Evolutionary conservation across 2,797 vertebrate genomes (phyloP).

Genomic region (Darevskia nairensis): DNA sequence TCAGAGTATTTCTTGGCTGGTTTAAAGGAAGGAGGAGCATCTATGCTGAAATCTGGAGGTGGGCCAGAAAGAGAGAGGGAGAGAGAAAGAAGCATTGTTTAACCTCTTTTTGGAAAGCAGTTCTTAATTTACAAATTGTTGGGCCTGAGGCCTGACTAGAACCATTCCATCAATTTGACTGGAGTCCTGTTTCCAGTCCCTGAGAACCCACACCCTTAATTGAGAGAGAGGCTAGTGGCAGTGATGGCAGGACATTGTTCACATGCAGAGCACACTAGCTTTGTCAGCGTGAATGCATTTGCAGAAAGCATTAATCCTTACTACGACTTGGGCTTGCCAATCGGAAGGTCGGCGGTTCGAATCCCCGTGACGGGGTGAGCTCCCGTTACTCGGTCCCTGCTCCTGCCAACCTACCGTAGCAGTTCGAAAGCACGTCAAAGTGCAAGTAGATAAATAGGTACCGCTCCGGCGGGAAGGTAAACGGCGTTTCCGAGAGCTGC

Average conservation of each 20-base stretch:
- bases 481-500: no score
- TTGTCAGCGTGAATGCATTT: background rate
- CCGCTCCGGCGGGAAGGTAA: no score
- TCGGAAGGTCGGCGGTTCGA: no score
- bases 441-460: no score
- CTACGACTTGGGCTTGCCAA: no score
- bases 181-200: background rate
- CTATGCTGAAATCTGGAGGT: conserved; percentile 90
- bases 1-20: conserved; percentile 98
- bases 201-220: background rate
- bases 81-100: background rate
- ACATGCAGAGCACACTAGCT: background rate
- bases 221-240: background rate
- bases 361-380: no score
- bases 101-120: background rate
- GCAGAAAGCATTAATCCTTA: background rate
- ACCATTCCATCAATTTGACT: no score
- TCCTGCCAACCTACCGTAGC: no score
- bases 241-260: background rate
- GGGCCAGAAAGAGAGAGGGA: conserved; percentile 24
- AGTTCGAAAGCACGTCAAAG: no score
- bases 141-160: background rate
- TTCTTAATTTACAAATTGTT: no score
- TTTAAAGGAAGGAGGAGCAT: conserved; percentile 94
- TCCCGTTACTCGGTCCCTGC: no score